A percentile compares a stretch with the other conserved stretches of the same genome.
Evolutionary conservation across 2,888 invertebrate genomes (phyloP).

Genomic region (Drosophila neonasuta): DNA sequence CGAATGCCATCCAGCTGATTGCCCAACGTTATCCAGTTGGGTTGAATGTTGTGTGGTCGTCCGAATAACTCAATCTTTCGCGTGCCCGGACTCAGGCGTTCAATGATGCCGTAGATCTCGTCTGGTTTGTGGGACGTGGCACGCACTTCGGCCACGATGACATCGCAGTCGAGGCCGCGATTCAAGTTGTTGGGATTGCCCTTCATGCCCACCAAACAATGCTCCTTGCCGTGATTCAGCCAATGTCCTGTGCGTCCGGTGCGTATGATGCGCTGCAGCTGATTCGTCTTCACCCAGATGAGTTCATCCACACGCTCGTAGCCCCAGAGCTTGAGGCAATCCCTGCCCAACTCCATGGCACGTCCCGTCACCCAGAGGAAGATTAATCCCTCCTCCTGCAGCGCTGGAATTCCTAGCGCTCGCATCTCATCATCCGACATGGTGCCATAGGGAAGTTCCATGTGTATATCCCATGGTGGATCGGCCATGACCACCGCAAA

Average conservation of each 20-base stretch:
- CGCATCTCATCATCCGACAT: slow-evolving; percentile 99
- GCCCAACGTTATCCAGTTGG: slow-evolving; percentile 98
- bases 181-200: slow-evolving; percentile 95
- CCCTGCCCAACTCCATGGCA: slow-evolving; percentile 92
- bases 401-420: slow-evolving; percentile 94
- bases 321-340: slow-evolving; percentile 98
- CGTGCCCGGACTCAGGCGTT: slow-evolving; percentile 97
- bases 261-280: slow-evolving; percentile 96
- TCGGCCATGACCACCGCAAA: slow-evolving; percentile 99
- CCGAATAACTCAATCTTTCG: slow-evolving; percentile 98
- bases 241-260: slow-evolving; percentile 99
- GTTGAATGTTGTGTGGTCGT: slow-evolving; percentile 97
- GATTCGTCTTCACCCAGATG: slow-evolving; percentile 99
- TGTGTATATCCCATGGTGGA: slow-evolving; percentile 99
- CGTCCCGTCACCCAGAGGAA: slow-evolving; percentile 99
- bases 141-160: slow-evolving; percentile 98
- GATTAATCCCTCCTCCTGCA: slow-evolving; percentile 97
- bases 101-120: slow-evolving; percentile 99
- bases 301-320: slow-evolving; percentile 98
- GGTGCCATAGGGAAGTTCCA: slow-evolving; percentile 98
- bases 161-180: slow-evolving; percentile 97
- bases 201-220: slow-evolving; percentile 98
- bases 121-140: slow-evolving; percentile 99
- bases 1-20: slow-evolving; percentile 98
- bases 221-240: slow-evolving; percentile 99